Conservation (phyloP, 2,888 invertebrate species). For the Meandrusa payeni region DNA sequence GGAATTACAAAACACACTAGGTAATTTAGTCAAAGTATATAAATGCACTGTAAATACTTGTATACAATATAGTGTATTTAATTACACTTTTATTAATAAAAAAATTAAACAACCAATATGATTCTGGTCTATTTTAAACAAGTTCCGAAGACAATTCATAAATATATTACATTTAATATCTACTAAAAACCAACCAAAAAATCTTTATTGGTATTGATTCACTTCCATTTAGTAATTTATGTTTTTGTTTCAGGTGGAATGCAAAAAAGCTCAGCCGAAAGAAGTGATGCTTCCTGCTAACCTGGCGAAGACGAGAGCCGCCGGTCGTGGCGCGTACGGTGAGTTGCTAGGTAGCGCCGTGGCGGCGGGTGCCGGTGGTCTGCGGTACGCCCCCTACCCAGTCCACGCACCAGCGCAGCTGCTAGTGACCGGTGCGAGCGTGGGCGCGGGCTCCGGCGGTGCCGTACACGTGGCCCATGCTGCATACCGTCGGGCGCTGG, state of each 20-base stretch:
- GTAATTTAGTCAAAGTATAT: too few species aligned
- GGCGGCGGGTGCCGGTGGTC: constrained; percentile 78
- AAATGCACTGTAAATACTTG: too few species aligned
- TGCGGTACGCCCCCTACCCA: constrained; percentile 83
- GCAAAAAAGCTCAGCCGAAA: constrained; percentile 99
- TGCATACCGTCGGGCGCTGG: constrained; percentile 66
- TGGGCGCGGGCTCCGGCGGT: constrained; percentile 53
- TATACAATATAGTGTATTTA: too few species aligned
- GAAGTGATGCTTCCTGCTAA: constrained; percentile 99
- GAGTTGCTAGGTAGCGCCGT: constrained; percentile 93
- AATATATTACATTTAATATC: too few species aligned
- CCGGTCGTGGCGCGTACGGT: constrained; percentile 98
- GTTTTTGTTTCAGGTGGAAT: constrained; percentile 92
- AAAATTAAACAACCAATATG: too few species aligned
- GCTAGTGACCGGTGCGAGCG: constrained; percentile 62
- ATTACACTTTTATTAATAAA: too few species aligned
- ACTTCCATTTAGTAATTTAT: not conserved
- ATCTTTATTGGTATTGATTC: too few species aligned
- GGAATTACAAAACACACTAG: too few species aligned
- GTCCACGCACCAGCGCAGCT: constrained; percentile 78
- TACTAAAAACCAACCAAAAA: too few species aligned
- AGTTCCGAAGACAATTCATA: too few species aligned
- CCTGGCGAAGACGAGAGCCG: constrained; percentile 96
- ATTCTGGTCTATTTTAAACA: too few species aligned
- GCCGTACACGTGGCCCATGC: constrained; percentile 57